Base-by-base conservation (phyloP, 2,113 vertebrate genomes). In the Rynchops niger region DNA sequence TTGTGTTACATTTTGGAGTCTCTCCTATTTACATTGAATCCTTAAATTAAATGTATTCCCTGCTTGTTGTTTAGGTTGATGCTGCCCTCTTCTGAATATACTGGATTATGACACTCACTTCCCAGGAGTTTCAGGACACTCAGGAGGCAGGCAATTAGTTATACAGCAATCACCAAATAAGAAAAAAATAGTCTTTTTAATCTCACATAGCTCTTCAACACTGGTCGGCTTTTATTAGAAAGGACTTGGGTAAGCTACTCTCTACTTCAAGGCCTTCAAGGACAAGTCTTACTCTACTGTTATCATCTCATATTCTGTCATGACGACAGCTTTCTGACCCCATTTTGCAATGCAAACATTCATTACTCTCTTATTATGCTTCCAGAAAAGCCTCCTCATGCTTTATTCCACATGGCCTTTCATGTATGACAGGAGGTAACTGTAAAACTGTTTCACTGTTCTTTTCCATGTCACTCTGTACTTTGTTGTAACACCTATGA, bases 11-110 rank as follows among this genome's bases (percentile, higher is more conserved):
- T 79, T 87, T 93, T 36, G 78, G n/a, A 70, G 15, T 45, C 53
- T 86, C 66, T 93, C 78, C 59, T 5, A 11, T 53, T 74, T 73
- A 62, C 61, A 86, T 1, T n/a, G 42, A 72, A 91, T 83, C 42
- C 74, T 69, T 50, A 50, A 82, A 88, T n/a, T 6, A 11, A 30
- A 69, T 27, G 45, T 19, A 30, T 23, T 49, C 26, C 11, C 17
- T 14, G 4, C 14, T 56, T 92, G 55, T 97, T 98, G 85, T 92
- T 93, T 94, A 96, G 98, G 97, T 90, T 98, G 97, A 98, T 98
- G 97, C 97, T 98, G 97, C 98, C 98, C 98, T 98, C 98, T 98
- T 95, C 98, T 97, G 98, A 97, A 78, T 21, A 55, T 7, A 58
- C 5, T 15, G 47, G 53, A 59, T 76, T 66, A 97, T 65, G 59